Conservation (phyloP, 2,113 vertebrate species). For the Leptodactylus fuscus region DNA sequence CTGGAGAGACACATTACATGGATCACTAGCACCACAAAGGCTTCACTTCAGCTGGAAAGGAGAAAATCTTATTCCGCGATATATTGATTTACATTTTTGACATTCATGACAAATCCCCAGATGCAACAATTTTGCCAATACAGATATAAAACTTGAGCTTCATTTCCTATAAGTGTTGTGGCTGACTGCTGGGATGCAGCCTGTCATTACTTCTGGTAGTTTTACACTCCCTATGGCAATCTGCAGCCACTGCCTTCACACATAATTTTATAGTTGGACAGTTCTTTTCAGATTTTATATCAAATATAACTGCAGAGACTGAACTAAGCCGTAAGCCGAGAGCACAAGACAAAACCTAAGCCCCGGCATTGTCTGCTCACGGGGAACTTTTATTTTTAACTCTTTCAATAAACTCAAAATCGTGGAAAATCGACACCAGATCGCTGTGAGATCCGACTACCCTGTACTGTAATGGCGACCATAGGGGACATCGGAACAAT, state of each 20-base stretch:
- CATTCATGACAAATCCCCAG: constrained; percentile 61
- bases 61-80: constrained; percentile 42
- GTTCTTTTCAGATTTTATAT: constrained; percentile 49
- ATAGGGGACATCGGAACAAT: too few relatives aligned
- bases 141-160: constrained; percentile 8
- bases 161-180: constrained; percentile 23
- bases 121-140: constrained; percentile 56
- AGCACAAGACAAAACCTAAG: neutral
- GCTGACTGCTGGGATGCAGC: constrained; percentile 26
- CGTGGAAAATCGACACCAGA: neutral
- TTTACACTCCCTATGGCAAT: constrained; percentile 53
- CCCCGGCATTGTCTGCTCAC: neutral
- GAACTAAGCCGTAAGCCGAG: constrained; percentile 8
- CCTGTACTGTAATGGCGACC: too few relatives aligned
- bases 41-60: constrained; percentile 33
- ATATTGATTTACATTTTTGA: constrained; percentile 61
- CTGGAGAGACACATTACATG: constrained; percentile 35
- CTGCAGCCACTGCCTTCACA: constrained; percentile 19
- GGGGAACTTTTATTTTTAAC: neutral
- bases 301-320: constrained; percentile 7
- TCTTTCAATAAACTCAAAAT: neutral
- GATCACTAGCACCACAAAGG: constrained; percentile 19
- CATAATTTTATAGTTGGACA: constrained; percentile 46
- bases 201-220: constrained; percentile 55
- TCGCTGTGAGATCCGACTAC: too few relatives aligned